Base-by-base conservation (phyloP, 2,797 vertebrate genomes). In the Eleutherodactylus coqui region DNA sequence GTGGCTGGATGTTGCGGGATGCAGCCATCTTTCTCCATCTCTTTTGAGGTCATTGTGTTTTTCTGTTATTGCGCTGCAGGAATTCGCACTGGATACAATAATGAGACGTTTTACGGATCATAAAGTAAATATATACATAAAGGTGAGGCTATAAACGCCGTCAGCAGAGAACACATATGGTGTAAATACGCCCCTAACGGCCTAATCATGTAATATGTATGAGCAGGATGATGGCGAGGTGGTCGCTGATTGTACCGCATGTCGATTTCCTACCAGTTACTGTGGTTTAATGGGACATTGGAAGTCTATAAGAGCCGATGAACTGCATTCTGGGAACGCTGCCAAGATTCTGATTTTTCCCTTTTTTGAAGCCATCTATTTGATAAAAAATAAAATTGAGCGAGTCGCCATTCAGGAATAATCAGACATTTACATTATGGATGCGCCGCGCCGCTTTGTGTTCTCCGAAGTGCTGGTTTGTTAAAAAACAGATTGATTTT, bases 241-340 rank as follows among this genome's bases (percentile, higher is more conserved):
- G 19, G 14, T 24, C 24, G 21, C 24, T 62, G 34, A 73, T 83
- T 75, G 64, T 58, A 62, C 32, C 43, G 43, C 51, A 49, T 67
- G 82, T 64, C 32, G 29, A 41, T 79, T 87, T 87, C 79, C 67
- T 49, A 73, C 41, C 41, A 27, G 64, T 60, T 84, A 43, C 75
- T 64, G 53, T 32, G 43, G 64, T 41, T 87, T 84, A 84, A 84
- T 87, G 76, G 62, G 64, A 80, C 67, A 75, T 73, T 83, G 69
- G 79, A 81, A 62, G 69, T 51, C 84, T 55, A 55, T 64, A 85
- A 41, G 62, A 77, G 62, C 64, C 34, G 5, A 64, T 43, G 75
- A 78, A 69, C 75, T 45, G 75, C 81, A 87, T n/a, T 84, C 86
- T 84, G 82, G 86, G 86, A 79, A 83, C n/a, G 0, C 19, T 79